Conservation (phyloP, 2,113 vertebrate genomes). For the Hippocampus mohnikei region DNA sequence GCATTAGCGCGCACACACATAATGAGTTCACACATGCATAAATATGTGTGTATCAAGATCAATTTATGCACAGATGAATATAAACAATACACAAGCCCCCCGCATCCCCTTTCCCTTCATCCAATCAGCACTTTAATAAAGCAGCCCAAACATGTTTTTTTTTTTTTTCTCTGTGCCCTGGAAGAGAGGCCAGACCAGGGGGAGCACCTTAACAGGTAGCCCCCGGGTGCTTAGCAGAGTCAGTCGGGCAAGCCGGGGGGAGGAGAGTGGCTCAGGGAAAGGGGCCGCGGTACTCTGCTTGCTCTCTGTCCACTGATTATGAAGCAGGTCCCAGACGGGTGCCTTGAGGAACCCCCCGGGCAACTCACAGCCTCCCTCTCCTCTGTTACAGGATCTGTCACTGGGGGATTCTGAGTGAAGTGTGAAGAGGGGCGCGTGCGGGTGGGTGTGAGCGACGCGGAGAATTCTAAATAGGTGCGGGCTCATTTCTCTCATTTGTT, state of each 20-base stretch:
- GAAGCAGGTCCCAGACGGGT: conserved; percentile 74
- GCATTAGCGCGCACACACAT: conserved; percentile 30
- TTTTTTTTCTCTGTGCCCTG: conserved; percentile 54
- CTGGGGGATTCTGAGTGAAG: conserved; percentile 70
- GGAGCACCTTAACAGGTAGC: conserved; percentile 73
- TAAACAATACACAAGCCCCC: conserved; percentile 19
- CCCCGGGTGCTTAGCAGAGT: conserved; percentile 70
- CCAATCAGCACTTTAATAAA: conserved; percentile 42
- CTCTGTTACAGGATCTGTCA: conserved; percentile 72
- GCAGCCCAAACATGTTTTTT: conserved; percentile 48
- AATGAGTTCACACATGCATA: conserved; percentile 20
- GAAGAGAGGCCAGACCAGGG: conserved; percentile 67
- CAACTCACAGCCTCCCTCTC: conserved; percentile 73
- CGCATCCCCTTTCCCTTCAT: conserved; percentile 7
- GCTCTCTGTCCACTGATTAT: conserved; percentile 75
- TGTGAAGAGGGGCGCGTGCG: conserved; percentile 60
- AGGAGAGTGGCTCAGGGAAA: conserved; percentile 64
- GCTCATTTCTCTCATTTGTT: conserved; percentile 59
- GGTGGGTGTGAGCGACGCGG: conserved; percentile 48
- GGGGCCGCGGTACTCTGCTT: conserved; percentile 66
- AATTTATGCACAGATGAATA: conserved; percentile 38
- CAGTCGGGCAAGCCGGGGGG: conserved; percentile 59
- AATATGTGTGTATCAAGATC: conserved; percentile 24
- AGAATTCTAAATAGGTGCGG: conserved; percentile 66
- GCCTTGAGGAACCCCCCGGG: conserved; percentile 74